Base-by-base conservation (phyloP, 2,797 vertebrate species). In the Sparus aurata region DNA sequence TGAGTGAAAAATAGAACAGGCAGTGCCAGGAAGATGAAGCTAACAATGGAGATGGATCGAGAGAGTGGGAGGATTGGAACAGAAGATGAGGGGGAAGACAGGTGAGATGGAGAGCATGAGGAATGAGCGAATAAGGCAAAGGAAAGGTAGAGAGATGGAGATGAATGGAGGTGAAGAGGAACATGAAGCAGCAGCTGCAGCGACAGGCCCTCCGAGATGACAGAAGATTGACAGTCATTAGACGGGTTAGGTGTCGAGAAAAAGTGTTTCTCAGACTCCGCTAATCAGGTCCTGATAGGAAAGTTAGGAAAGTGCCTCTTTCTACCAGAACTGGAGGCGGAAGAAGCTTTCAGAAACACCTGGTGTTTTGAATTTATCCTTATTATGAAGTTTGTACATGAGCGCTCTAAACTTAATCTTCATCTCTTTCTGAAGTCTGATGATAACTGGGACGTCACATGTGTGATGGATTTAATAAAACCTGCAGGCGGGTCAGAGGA, bases 11-110 rank as follows among this genome's bases (percentile, higher is more conserved):
- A 71, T 59, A 80, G 66, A 80, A 78, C 23, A 73, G 72, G 84
- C 68, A 69, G 60, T 62, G 71, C 0, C 15, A 49, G 59, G 45
- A 34, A 54, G 71, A 86, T 79, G 77, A 81, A 84, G 65, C 53
- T 64, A 76, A 63, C 75, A 65, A 83, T 78, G 61, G 71, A 82
- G 81, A 85, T 65, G 76, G 85, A 87, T 47, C 63, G 80, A 65
- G 46, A 65, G 73, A 60, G 69, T 69, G 73, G 68, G 64, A 72
- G 66, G 74, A 75, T 25, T 38, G 49, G 45, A 82, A 60, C 46
- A 79, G 65, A 47, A 75, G 72, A 69, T 76, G 86, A 81, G 68
- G 66, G 12, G 59, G 58, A 69, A 63, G 79, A 73, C 6, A 61
- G 68, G 69, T 71, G 71, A 82, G 77, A 83, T 8, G 59, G 52